Evolutionary conservation across 1,140 invertebrate genomes (phyloP), one percentile per base, ranked within the genome.

Genomic region (Brachystomella parvula): DNA sequence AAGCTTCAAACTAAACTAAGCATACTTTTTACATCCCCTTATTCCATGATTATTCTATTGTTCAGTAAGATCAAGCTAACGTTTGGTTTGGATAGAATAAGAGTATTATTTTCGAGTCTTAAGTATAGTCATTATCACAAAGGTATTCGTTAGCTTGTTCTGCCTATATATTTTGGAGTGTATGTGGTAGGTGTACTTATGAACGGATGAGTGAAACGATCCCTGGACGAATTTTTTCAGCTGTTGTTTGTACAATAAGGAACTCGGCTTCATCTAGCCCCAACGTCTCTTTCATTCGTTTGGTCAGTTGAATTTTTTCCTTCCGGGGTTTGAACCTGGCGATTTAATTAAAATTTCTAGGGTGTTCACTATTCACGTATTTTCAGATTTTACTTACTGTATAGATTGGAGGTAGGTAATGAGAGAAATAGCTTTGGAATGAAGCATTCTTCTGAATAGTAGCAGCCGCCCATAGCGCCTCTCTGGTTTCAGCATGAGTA

Each of bases 171-270:
- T n/a, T n/a, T n/a, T n/a, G n/a, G n/a, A n/a, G n/a, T n/a, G n/a
- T n/a, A n/a, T n/a, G n/a, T n/a, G n/a, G n/a, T n/a, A n/a, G n/a
- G n/a, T n/a, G n/a, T n/a, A n/a, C n/a, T n/a, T n/a, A n/a, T n/a
- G n/a, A n/a, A n/a, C n/a, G n/a, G n/a, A n/a, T n/a, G n/a, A n/a
- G n/a, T n/a, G n/a, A n/a, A n/a, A 67, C 28, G 53, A 73, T 49
- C 24, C 71, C 71, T 30, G 71, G 67, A 47, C 67, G 64, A 47
- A 73, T 66, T 65, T 73, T 73, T 26, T 73, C 69, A 35, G 71
- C 71, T 24, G 66, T 62, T 2, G 67, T 63, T 65, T 73, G 71
- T 12, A 73, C 57, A 56, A 73, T 68, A 6, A 63, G 2, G 53
- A 62, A 73, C 33, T 73, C 71, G 17, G 56, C 30, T 21, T 68